Evolutionary conservation across 2,797 vertebrate genomes (phyloP).

Genomic region (Geotrypetes seraphini): DNA sequence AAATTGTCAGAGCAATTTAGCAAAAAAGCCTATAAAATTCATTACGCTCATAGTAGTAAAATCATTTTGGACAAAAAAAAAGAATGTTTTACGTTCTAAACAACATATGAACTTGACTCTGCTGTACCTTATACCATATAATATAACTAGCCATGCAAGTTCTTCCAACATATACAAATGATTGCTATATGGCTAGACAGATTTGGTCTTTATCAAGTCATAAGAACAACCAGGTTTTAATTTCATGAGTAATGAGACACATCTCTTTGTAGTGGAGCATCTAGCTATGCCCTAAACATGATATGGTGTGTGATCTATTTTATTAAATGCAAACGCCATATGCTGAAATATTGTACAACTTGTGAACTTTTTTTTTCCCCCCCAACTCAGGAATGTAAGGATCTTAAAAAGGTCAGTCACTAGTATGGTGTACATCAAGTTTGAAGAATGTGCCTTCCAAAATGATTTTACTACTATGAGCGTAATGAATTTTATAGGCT

Average conservation of each 20-base stretch:
- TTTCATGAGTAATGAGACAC: conserved; percentile 26
- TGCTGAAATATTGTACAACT: conserved; percentile 51
- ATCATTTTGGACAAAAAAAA: conserved; percentile 42
- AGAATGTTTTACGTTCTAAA: too few relatives aligned
- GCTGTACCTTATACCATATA: conserved; percentile 14
- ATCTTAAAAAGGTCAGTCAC: conserved; percentile 52
- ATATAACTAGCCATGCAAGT: conserved; percentile 25
- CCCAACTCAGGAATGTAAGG: conserved; percentile 24
- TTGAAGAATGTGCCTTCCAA: conserved; percentile 54
- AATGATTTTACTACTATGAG: conserved; percentile 50
- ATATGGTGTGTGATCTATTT: conserved; percentile 40
- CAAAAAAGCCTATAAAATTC: conserved; percentile 58
- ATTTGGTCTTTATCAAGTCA: conserved; percentile 21
- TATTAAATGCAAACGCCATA: conserved; percentile 30
- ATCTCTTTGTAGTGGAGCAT: conserved; percentile 15
- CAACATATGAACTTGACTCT: conserved; percentile 51
- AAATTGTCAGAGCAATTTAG: conserved; percentile 73
- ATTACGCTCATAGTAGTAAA: conserved; percentile 54
- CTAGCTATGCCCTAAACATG: conserved; percentile 20
- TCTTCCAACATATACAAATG: conserved; percentile 31
- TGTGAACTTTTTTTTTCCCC: conserved; percentile 35
- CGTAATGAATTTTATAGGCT: conserved; percentile 58
- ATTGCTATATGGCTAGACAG: too few relatives aligned
- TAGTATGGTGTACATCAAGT: conserved; percentile 40
- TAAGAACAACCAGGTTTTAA: conserved; percentile 21